A percentile compares a stretch with the other conserved stretches of the same genome.
phyloP scores from a whole-genome alignment of 2,888 invertebrate species.

The Lithophane ornitopus region DNA sequence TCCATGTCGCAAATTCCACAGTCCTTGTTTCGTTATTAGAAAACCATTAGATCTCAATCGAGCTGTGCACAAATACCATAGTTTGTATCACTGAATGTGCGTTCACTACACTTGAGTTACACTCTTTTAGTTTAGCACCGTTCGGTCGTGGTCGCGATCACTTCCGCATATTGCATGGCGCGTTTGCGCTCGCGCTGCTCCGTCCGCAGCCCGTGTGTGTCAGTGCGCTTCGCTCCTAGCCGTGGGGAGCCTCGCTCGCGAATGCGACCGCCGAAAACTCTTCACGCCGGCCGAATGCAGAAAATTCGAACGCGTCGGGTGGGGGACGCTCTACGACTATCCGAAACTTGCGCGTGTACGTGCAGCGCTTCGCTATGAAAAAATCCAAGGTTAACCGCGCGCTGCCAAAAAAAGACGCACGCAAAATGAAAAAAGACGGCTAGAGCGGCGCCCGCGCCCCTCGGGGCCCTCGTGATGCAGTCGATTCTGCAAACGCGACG shows the following conservation, averaged over 20 bases:
- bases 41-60: conserved; percentile 84
- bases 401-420: conserved; percentile 91
- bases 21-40: conserved; percentile 84
- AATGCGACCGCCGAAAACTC: conserved; percentile 90
- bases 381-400: conserved; percentile 90
- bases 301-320: conserved; percentile 89
- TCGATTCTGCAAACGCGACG: conserved; percentile 81
- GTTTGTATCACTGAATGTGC: conserved; percentile 86
- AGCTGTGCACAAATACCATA: conserved; percentile 87
- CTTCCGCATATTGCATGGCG: conserved; percentile 89
- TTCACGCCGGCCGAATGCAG: conserved; percentile 89
- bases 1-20: conserved; percentile 87
- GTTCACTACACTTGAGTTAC: conserved; percentile 86
- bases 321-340: conserved; percentile 90
- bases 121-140: conserved; percentile 78
- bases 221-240: conserved; percentile 83
- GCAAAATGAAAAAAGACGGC: conserved; percentile 89
- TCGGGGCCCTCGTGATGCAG: conserved; percentile 86
- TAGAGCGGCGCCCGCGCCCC: conserved; percentile 87
- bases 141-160: conserved; percentile 81
- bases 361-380: conserved; percentile 90
- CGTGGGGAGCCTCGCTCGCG: conserved; percentile 88
- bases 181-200: conserved; percentile 76
- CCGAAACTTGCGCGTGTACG: conserved; percentile 89
- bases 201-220: conserved; percentile 75